phyloP scores from a whole-genome alignment of 2,797 vertebrate species.

The Rhinophrynus dorsalis region DNA sequence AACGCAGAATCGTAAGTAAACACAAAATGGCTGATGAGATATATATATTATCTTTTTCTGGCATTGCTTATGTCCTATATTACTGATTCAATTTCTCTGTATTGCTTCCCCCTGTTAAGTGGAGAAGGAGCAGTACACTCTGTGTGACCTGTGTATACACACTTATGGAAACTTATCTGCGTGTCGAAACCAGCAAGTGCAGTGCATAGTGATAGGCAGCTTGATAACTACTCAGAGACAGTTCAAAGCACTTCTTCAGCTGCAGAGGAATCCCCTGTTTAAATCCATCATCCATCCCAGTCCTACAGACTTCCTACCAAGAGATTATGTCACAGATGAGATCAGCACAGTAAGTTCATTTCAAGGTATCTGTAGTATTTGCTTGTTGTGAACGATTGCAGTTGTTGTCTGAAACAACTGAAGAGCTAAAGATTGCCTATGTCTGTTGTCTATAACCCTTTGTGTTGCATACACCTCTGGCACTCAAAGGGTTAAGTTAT shows the following conservation, averaged over 20 bases:
- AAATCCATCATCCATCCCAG: slow-evolving; percentile 66
- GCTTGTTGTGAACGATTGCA: no score
- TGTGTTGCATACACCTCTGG: no score
- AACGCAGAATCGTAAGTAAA: slow-evolving; percentile 19
- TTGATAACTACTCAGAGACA: slow-evolving; percentile 72
- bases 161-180: slow-evolving; percentile 70
- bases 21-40: no score
- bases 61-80: background rate
- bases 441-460: no score
- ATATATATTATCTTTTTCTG: no score
- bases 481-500: no score
- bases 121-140: slow-evolving; percentile 54
- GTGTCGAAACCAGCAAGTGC: slow-evolving; percentile 61
- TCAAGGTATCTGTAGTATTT: no score
- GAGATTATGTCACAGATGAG: slow-evolving; percentile 28
- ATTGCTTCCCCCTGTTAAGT: background rate
- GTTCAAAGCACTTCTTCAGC: slow-evolving; percentile 68
- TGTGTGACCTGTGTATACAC: slow-evolving; percentile 69
- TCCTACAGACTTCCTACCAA: slow-evolving; percentile 63
- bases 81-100: background rate
- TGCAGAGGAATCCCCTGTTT: slow-evolving; percentile 66
- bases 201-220: slow-evolving; percentile 73
- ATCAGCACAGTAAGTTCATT: background rate
- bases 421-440: no score
- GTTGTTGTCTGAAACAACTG: no score